phyloP scores from a whole-genome alignment of 92 coral and sea anemone genomes.

The Epizoanthus rinbou region DNA sequence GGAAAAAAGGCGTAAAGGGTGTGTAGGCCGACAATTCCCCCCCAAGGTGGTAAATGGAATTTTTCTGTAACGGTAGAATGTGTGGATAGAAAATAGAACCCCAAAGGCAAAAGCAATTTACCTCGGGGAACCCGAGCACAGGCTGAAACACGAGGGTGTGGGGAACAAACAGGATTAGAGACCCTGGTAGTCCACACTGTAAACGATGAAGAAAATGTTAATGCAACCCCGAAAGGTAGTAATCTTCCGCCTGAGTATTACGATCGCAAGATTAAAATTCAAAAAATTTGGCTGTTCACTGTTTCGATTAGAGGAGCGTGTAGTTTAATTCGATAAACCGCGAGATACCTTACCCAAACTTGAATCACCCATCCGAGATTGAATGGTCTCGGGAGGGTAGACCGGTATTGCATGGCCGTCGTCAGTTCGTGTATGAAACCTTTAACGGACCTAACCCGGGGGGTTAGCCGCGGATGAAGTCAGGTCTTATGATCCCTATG shows the following conservation, averaged over 20 bases:
- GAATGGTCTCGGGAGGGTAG: slow-evolving; percentile 26
- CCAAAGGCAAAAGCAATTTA: slow-evolving; percentile 82
- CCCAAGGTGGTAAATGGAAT: slow-evolving; percentile 80
- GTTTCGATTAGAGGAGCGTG: slow-evolving; percentile 91
- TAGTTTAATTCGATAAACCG: slow-evolving; percentile 92
- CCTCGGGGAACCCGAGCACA: slow-evolving; percentile 52
- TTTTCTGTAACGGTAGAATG: slow-evolving; percentile 88
- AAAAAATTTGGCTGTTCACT: slow-evolving; percentile 91
- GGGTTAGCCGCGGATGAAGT: slow-evolving; percentile 78
- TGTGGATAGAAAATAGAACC: slow-evolving; percentile 83
- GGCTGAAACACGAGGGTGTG: slow-evolving; percentile 90
- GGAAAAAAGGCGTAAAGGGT: slow-evolving; percentile 83
- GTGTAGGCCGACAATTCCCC: slow-evolving; percentile 68
- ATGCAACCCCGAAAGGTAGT: slow-evolving; percentile 67
- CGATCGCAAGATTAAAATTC: slow-evolving; percentile 92
- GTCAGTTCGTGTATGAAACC: slow-evolving; percentile 83
- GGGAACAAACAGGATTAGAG: slow-evolving; percentile 95
- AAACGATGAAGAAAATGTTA: slow-evolving; percentile 80
- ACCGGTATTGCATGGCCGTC: slow-evolving; percentile 97
- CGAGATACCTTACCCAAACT: slow-evolving; percentile 83
- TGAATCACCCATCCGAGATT: slow-evolving; percentile 50
- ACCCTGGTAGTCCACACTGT: slow-evolving; percentile 96
- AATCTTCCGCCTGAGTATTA: slow-evolving; percentile 89
- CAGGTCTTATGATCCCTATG: slow-evolving; percentile 93
- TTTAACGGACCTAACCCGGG: slow-evolving; percentile 79